A percentile compares a stretch with the other conserved stretches of the same genome.
Evolutionary conservation across 2,113 vertebrate species (phyloP).

Genomic region (Eubucco bourcierii): DNA sequence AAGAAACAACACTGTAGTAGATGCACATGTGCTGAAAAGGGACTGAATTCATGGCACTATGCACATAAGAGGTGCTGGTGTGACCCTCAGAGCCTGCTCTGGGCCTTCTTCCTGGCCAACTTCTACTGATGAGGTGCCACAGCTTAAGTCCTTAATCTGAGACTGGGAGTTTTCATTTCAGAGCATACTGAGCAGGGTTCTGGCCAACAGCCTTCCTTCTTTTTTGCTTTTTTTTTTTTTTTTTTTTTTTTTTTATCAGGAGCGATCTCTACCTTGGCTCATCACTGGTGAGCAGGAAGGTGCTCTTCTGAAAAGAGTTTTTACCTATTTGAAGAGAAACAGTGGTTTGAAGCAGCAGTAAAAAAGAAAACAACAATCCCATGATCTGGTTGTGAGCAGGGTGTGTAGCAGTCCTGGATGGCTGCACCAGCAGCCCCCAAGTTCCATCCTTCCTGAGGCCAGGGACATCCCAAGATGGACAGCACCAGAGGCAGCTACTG

Average conservation of each 20-base stretch:
- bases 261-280: background rate
- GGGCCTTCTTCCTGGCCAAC: background rate
- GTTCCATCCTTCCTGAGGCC: background rate
- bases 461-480: background rate
- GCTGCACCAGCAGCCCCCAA: background rate
- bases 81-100: background rate
- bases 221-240: background rate
- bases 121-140: background rate
- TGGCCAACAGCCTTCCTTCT: background rate
- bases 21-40: background rate
- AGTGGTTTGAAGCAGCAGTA: background rate
- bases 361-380: background rate
- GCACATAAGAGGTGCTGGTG: background rate
- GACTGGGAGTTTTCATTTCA: background rate
- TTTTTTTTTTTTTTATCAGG: background rate
- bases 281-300: background rate
- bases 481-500: background rate
- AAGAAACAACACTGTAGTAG: background rate
- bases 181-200: background rate
- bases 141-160: background rate
- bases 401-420: rapidly evolving
- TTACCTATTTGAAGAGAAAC: background rate
- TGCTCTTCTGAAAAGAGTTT: background rate
- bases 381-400: rapidly evolving
- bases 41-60: rapidly evolving